Percentiles rank a stretch among this genome's conserved stretches.
Evolutionary conservation across 2,113 vertebrate genomes (phyloP).

Genomic region (Datnioides undecimradiatus): DNA sequence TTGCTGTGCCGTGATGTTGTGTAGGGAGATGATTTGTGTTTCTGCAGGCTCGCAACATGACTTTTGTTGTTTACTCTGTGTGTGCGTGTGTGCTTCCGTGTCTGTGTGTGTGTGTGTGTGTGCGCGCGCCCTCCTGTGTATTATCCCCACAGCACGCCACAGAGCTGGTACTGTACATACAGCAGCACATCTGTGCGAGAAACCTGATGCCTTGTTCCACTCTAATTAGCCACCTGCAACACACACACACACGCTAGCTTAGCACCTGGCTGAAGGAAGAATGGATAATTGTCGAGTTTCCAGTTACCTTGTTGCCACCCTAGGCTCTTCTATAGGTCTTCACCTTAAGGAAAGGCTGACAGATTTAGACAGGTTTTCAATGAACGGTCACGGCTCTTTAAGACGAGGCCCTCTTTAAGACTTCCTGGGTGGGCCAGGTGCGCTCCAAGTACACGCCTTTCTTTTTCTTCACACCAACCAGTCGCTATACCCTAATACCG

Average conservation of each 20-base stretch:
- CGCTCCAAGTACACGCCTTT: conserved; percentile 6
- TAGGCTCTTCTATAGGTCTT: conserved; percentile 40
- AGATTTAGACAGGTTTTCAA: conserved; percentile 62
- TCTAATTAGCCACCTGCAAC: conserved; percentile 77
- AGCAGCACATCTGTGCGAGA: conserved; percentile 58
- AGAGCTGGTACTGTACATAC: conserved; percentile 21
- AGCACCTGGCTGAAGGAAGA: conserved; percentile 70
- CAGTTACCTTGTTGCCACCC: conserved; percentile 62
- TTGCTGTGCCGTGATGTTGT: not conserved
- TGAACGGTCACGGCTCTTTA: conserved; percentile 35
- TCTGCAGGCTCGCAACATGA: conserved; percentile 3
- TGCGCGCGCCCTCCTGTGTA: not conserved
- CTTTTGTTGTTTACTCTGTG: conserved; percentile 16
- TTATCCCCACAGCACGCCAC: not conserved
- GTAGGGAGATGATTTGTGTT: conserved; percentile 23
- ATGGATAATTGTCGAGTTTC: conserved; percentile 67
- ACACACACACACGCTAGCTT: conserved; percentile 46
- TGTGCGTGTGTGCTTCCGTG: not conserved
- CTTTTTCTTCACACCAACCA: conserved; percentile 26
- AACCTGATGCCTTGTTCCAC: conserved; percentile 63
- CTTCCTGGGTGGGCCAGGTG: conserved; percentile 67
- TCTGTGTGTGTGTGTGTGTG: conserved; percentile 8
- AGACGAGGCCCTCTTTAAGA: not conserved
- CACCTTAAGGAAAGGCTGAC: conserved; percentile 49
- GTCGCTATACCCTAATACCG: conserved; percentile 12